Evolutionary conservation across 2,797 vertebrate genomes (phyloP).

Genomic region (Odontamblyopus rebecca): DNA sequence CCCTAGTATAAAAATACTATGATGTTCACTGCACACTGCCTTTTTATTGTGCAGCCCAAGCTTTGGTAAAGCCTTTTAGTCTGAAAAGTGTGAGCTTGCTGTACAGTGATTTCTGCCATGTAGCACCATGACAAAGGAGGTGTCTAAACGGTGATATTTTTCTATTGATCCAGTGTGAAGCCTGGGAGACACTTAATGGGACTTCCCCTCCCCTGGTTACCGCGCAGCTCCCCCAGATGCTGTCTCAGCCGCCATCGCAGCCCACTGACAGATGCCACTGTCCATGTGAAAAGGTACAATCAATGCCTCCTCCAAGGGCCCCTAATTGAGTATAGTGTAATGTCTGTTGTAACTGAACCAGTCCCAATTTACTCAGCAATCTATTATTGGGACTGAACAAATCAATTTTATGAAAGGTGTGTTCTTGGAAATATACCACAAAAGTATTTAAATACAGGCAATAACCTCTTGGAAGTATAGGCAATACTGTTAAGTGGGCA

Average conservation of each 20-base stretch:
- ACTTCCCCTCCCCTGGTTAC: slow-evolving; percentile 72
- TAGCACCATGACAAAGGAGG: slow-evolving; percentile 31
- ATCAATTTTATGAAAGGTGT: slow-evolving; percentile 33
- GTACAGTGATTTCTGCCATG: neutral
- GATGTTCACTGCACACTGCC: neutral
- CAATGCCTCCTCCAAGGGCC: slow-evolving; percentile 55
- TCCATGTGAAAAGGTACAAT: slow-evolving; percentile 85
- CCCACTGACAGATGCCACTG: slow-evolving; percentile 84
- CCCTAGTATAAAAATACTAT: neutral
- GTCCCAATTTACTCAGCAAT: slow-evolving; percentile 41
- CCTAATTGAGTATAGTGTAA: slow-evolving; percentile 59
- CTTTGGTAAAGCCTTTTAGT: slow-evolving; percentile 9
- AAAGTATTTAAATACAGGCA: too few relatives aligned
- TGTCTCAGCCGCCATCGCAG: slow-evolving; percentile 71
- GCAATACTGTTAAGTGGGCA: too few relatives aligned
- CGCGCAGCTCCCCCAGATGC: slow-evolving; percentile 73
- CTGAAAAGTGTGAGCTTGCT: neutral
- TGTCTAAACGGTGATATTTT: slow-evolving; percentile 57
- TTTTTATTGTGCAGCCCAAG: neutral
- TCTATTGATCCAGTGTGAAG: slow-evolving; percentile 83
- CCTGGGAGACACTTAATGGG: slow-evolving; percentile 67
- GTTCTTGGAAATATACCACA: slow-evolving; percentile 30
- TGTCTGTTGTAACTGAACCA: slow-evolving; percentile 49
- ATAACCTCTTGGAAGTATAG: too few relatives aligned
- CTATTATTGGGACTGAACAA: slow-evolving; percentile 39